Conservation (phyloP, 2,888 invertebrate genomes). For the Pocota personata region DNA sequence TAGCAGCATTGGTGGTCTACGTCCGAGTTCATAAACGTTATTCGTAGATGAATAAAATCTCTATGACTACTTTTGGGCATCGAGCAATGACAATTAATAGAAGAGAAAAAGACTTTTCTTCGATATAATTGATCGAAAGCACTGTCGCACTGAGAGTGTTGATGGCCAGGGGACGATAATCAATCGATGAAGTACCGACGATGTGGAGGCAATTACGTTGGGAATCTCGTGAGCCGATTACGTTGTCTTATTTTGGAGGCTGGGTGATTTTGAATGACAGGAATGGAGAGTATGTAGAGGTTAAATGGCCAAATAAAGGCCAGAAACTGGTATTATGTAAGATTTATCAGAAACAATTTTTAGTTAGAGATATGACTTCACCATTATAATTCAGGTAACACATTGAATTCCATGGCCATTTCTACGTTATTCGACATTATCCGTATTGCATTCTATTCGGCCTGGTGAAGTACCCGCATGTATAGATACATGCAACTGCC, state of each 20-base stretch:
- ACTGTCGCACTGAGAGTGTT: conserved; percentile 37
- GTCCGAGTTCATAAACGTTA: neutral
- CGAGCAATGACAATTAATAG: conserved; percentile 53
- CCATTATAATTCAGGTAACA: neutral
- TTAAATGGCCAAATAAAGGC: conserved; percentile 24
- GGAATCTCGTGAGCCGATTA: conserved; percentile 52
- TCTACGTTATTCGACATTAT: no score
- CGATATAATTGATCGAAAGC: conserved; percentile 63
- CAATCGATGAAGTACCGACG: conserved; percentile 43
- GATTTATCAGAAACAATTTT: neutral
- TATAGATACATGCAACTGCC: no score
- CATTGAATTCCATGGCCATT: no score
- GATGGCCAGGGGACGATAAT: conserved; percentile 58
- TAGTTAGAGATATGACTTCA: neutral
- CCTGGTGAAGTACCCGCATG: no score
- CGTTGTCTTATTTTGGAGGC: conserved; percentile 16
- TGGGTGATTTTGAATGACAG: neutral
- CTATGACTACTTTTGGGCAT: conserved; percentile 60
- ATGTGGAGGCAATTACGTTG: conserved; percentile 45
- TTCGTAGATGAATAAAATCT: conserved; percentile 56
- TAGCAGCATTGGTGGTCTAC: neutral
- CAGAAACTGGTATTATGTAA: conserved; percentile 16
- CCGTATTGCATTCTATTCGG: no score
- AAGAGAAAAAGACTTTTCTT: conserved; percentile 43
- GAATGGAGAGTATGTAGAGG: conserved; percentile 5